These are phyloP conservation scores for Cyprinodon brontotheroides DNA, from an alignment of 2,113 vertebrate species.

Conservation along the genomic window DNA sequence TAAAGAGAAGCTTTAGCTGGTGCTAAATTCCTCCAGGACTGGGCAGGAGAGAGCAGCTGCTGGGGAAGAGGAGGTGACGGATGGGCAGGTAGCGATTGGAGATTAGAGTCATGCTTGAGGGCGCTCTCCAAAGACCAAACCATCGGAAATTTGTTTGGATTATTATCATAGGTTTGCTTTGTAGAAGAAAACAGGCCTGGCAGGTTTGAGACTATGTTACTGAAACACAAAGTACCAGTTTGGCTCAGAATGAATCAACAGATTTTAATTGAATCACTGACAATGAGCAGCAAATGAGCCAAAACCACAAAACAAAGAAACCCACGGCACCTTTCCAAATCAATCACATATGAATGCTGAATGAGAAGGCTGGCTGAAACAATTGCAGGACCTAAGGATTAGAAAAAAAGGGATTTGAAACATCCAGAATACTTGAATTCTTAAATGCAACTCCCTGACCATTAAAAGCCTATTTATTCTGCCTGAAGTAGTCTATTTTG, in stretches of 20 bases:
- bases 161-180: slow-evolving; percentile 18
- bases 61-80: slow-evolving; percentile 29
- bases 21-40: slow-evolving; percentile 43
- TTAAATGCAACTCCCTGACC: background rate
- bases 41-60: slow-evolving; percentile 36
- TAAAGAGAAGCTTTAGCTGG: slow-evolving; percentile 43
- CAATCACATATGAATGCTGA: background rate
- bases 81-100: slow-evolving; percentile 36
- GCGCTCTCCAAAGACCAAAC: slow-evolving; percentile 37
- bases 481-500: background rate
- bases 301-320: background rate
- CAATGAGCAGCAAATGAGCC: slow-evolving; percentile 3
- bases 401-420: background rate
- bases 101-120: slow-evolving; percentile 32
- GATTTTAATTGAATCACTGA: slow-evolving; percentile 22
- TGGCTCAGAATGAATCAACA: slow-evolving; percentile 34
- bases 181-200: slow-evolving; percentile 9
- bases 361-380: background rate
- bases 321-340: background rate
- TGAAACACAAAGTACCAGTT: slow-evolving; percentile 10
- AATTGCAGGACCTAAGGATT: background rate
- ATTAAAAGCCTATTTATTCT: background rate
- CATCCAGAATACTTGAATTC: background rate
- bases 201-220: background rate
- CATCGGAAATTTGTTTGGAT: slow-evolving; percentile 18